These are phyloP conservation scores for Cyrtorhinus lividipennis DNA, from an alignment of 1,140 invertebrate genomes.

Conservation along the genomic window DNA sequence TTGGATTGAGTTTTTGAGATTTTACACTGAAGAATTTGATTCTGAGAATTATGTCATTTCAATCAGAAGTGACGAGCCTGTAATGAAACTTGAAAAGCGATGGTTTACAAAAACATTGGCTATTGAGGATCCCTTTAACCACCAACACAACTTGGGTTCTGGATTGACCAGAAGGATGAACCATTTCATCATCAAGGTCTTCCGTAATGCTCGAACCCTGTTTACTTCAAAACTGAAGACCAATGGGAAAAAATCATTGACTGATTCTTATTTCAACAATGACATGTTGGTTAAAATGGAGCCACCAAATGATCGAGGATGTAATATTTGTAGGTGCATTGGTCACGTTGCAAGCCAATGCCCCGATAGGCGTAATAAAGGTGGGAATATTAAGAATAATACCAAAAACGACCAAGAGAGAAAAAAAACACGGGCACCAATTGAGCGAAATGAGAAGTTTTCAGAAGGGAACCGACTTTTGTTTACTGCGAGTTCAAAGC, in stretches of 20 bases:
- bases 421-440: neutral
- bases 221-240: slow-evolving; percentile 17
- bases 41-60: slow-evolving; percentile 38
- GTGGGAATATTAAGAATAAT: neutral
- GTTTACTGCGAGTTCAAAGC: neutral
- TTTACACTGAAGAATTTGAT: slow-evolving; percentile 42
- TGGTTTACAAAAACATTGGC: slow-evolving; percentile 41
- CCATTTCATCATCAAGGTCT: slow-evolving; percentile 37
- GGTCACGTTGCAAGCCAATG: slow-evolving; percentile 44
- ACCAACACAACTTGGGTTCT: slow-evolving; percentile 41
- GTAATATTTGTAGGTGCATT: slow-evolving; percentile 41
- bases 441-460: neutral
- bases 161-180: slow-evolving; percentile 43
- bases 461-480: neutral
- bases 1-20: slow-evolving; percentile 39
- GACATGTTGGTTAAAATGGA: slow-evolving; percentile 31
- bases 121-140: slow-evolving; percentile 49
- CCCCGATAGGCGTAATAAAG: slow-evolving; percentile 15
- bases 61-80: slow-evolving; percentile 34
- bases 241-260: slow-evolving; percentile 10
- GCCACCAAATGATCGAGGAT: slow-evolving; percentile 40
- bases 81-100: slow-evolving; percentile 40
- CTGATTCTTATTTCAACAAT: slow-evolving; percentile 34
- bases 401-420: neutral
- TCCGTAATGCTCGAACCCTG: slow-evolving; percentile 32